Conservation (phyloP, 2,113 vertebrate species). For the Cyrtonyx montezumae region DNA sequence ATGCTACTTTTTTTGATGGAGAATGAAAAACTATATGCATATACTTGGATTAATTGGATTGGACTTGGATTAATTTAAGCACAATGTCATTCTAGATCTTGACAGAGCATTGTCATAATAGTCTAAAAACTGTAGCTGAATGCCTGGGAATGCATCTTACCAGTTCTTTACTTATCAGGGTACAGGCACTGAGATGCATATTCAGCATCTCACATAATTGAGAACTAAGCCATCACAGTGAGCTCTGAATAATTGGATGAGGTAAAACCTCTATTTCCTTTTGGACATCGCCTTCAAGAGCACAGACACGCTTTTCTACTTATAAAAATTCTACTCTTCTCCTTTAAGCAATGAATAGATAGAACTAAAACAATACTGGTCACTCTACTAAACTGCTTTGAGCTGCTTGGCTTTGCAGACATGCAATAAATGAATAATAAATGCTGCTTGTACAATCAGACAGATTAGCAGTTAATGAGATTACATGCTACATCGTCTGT, state of each 20-base stretch:
- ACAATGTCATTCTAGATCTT: background rate
- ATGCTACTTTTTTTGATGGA: background rate
- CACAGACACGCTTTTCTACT: background rate
- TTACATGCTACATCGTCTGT: background rate
- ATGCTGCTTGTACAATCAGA: background rate
- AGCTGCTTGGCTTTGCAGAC: background rate
- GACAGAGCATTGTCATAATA: background rate
- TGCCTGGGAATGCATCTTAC: background rate
- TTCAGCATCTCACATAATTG: background rate
- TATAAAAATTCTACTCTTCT: background rate
- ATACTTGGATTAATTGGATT: background rate
- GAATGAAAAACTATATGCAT: background rate
- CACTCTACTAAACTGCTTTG: background rate
- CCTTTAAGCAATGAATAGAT: background rate
- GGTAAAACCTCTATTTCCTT: background rate
- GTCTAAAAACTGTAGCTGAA: background rate
- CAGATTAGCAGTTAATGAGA: background rate
- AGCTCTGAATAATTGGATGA: background rate
- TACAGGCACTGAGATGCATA: background rate
- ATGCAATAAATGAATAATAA: background rate
- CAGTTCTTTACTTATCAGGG: background rate
- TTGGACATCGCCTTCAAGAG: background rate
- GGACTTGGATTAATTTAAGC: background rate
- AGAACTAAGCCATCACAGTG: background rate
- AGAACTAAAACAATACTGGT: background rate